Evolutionary conservation across 2,113 vertebrate genomes (phyloP).

Genomic region (Syngnathus typhle): DNA sequence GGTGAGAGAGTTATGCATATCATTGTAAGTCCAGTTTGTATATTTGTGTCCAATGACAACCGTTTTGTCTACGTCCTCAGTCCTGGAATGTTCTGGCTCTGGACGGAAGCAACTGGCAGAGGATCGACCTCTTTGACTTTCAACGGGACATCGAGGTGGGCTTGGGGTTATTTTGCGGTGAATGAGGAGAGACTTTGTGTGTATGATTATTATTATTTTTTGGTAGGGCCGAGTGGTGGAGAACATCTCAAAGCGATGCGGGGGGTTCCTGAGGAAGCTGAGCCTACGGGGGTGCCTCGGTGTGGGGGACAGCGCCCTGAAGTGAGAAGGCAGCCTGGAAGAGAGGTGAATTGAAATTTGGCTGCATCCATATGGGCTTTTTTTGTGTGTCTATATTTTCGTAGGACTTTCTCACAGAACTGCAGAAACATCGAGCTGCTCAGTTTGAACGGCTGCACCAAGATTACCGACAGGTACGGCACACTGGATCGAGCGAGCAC

Average conservation of each 20-base stretch:
- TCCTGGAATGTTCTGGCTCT: constrained; percentile 97
- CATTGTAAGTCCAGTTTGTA: neutral
- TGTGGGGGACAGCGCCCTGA: constrained; percentile 93
- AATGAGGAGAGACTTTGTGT: neutral
- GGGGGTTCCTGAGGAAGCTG: constrained; percentile 91
- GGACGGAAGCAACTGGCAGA: constrained; percentile 98
- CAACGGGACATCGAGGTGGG: constrained; percentile 97
- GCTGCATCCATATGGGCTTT: neutral
- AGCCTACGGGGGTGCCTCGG: constrained; percentile 90
- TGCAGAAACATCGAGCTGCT: constrained; percentile 97
- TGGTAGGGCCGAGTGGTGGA: constrained; percentile 92
- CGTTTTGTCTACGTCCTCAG: constrained; percentile 55
- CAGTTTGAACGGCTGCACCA: constrained; percentile 95
- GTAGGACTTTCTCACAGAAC: constrained; percentile 95
- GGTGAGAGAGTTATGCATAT: constrained; percentile 75
- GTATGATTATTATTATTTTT: constrained; percentile 4
- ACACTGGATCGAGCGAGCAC: neutral
- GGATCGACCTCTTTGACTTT: constrained; percentile 98
- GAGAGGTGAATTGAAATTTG: neutral
- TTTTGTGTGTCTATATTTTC: constrained; percentile 4
- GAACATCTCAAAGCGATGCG: constrained; percentile 99
- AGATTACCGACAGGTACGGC: constrained; percentile 92
- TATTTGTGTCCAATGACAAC: constrained; percentile 11
- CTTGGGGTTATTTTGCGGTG: neutral
- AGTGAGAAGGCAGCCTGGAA: constrained; percentile 63